These are phyloP conservation scores for Dicranocentrus wangi DNA, from an alignment of 2,888 invertebrate species.

Conservation along the genomic window DNA sequence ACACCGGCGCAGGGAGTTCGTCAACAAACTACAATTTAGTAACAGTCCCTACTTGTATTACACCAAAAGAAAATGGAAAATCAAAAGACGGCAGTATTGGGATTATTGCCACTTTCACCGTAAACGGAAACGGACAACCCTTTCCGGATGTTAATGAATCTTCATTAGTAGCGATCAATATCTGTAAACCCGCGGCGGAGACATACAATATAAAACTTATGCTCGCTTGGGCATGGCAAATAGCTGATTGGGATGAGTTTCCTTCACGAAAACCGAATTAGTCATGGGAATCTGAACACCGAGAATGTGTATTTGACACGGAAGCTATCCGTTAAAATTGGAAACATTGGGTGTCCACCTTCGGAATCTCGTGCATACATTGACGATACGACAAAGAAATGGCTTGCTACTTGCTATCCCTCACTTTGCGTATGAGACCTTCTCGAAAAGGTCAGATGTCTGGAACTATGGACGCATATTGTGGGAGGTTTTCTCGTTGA, in stretches of 20 bases:
- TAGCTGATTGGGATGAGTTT: constrained; percentile 55
- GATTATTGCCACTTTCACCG: not conserved
- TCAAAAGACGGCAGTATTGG: not conserved
- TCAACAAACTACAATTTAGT: not conserved
- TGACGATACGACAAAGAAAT: constrained; percentile 32
- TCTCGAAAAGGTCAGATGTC: constrained; percentile 44
- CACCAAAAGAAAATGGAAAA: not conserved
- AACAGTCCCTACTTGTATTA: not conserved
- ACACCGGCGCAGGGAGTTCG: not conserved
- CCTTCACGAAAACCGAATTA: constrained; percentile 44
- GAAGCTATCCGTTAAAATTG: constrained; percentile 40
- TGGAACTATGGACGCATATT: constrained; percentile 42
- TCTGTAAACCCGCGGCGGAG: not conserved
- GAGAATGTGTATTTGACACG: constrained; percentile 48
- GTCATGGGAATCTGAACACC: constrained; percentile 47
- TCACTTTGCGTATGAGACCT: constrained; percentile 29
- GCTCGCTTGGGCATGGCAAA: constrained; percentile 46
- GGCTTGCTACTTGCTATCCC: constrained; percentile 38
- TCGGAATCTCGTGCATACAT: constrained; percentile 15
- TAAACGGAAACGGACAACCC: not conserved
- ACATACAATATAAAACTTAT: constrained; percentile 16
- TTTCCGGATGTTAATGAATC: not conserved
- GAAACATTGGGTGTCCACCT: constrained; percentile 51
- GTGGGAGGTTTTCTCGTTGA: constrained; percentile 55
- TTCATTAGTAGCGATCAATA: not conserved